A percentile compares a stretch with the other conserved stretches of the same genome.
Conservation (phyloP, 2,113 vertebrate genomes). For the Sisor rabdophorus region DNA sequence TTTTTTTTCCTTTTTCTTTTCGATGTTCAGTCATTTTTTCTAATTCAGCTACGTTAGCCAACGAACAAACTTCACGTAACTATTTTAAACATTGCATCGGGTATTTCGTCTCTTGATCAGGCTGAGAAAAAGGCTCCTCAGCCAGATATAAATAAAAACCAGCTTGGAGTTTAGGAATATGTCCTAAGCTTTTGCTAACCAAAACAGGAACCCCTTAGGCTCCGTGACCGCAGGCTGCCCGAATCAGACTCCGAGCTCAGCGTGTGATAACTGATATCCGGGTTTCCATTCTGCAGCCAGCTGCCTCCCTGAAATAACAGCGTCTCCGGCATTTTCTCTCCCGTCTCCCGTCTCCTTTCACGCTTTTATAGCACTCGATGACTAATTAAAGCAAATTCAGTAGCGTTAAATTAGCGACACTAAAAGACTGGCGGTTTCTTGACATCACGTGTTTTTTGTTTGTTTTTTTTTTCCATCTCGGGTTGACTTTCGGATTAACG, state of each 20-base stretch:
- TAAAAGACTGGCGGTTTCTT: no score
- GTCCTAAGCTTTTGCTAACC: neutral
- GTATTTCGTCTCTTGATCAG: neutral
- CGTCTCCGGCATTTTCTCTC: neutral
- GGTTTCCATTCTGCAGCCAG: slow-evolving; percentile 26
- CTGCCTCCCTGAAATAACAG: slow-evolving; percentile 23
- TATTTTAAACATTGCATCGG: no score
- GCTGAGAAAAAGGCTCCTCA: neutral
- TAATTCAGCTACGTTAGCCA: neutral
- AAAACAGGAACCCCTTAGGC: neutral
- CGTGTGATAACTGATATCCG: slow-evolving; percentile 24
- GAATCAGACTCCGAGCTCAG: neutral
- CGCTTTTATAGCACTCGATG: neutral
- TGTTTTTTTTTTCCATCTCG: no score
- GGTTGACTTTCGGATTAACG: no score
- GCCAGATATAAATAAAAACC: no score
- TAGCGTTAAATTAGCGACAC: no score
- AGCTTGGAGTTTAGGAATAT: neutral
- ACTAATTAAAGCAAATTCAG: neutral
- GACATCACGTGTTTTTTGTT: no score
- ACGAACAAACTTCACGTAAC: neutral
- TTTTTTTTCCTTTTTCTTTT: no score
- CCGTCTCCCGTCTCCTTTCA: neutral
- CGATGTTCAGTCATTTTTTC: no score
- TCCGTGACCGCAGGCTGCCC: neutral